These are phyloP conservation scores for Papilio aristodemus DNA, from an alignment of 1,140 invertebrate genomes.

Conservation along the genomic window DNA sequence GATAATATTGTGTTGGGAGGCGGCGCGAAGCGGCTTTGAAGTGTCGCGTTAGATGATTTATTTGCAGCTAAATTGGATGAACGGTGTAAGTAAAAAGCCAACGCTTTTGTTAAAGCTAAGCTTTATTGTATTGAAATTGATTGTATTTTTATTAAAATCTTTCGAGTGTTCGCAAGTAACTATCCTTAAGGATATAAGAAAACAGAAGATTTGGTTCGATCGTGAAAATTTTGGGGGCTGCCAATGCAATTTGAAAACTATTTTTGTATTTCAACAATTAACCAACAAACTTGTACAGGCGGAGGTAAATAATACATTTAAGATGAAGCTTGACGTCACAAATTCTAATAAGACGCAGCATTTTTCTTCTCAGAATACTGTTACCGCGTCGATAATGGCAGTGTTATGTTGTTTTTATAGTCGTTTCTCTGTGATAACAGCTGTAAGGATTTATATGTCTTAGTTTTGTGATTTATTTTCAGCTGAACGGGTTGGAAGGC, in stretches of 20 bases:
- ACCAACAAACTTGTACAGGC: not conserved
- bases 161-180: not conserved
- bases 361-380: not conserved
- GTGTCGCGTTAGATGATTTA: slow-evolving; percentile 10
- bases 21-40: slow-evolving; percentile 4
- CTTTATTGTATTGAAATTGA: not conserved
- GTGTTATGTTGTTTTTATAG: slow-evolving; percentile 19
- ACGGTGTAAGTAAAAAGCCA: not conserved
- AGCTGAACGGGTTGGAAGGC: slow-evolving; percentile 16
- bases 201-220: no score
- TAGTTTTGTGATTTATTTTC: slow-evolving; percentile 7
- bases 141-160: not conserved
- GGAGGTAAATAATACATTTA: not conserved
- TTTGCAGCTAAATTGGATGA: slow-evolving; percentile 20
- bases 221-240: no score
- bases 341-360: not conserved
- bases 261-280: no score
- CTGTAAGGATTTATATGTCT: slow-evolving; percentile 15
- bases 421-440: slow-evolving; percentile 13
- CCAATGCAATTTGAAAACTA: no score
- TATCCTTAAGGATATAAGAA: no score
- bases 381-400: not conserved
- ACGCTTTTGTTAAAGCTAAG: not conserved
- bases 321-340: slow-evolving; percentile 1
- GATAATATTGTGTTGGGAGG: slow-evolving; percentile 2